Evolutionary conservation across 1,140 invertebrate genomes (phyloP), one percentile per base, ranked within the genome.

Genomic region (Drosophila tani): DNA sequence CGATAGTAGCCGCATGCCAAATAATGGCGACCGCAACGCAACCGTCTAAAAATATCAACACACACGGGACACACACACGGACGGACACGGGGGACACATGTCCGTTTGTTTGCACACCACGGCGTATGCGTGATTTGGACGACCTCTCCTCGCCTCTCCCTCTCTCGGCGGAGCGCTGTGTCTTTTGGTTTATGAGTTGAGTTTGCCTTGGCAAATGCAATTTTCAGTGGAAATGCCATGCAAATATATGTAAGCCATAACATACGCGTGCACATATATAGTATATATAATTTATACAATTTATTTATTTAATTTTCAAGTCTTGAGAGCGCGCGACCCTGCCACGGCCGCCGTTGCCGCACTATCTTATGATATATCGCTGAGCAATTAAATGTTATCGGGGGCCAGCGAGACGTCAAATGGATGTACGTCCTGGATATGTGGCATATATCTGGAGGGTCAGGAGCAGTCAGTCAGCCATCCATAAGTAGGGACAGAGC

Each of bases 301-400:
- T 86, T 81, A 75, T 81, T 70, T 81, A 81, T 81, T 81, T 81
- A 81, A 81, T 76, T 78, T 78, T 70, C 62, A 55, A 80, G 64
- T 76, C 81, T 84, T 80, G 64, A 78, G 60, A 45, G 51, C 35
- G 49, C 19, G 32, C 35, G 14, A 41, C 32, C 51, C 14, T 15
- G 49, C 27, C 11, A 15, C 15, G 21, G 60, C 15, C 24, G 65
- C 17, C 32, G 17, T 3, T 3, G 21, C 21, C 21, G 21, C 59
- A 81, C 81, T 87, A 88, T 88, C 85, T 88, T 75, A 43, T 90
- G 85, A 90, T 88, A 84, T 88, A 88, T 88, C 85, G 84, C 85
- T 53, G 66, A 53, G 85, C 84, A 88, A 88, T 88, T 88, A 88
- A 88, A 88, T 84, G 63, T 81, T 88, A 88, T 88, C 84, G 84